Conservation (phyloP, 2,113 vertebrate species). For the Chinchilla lanigera region DNA sequence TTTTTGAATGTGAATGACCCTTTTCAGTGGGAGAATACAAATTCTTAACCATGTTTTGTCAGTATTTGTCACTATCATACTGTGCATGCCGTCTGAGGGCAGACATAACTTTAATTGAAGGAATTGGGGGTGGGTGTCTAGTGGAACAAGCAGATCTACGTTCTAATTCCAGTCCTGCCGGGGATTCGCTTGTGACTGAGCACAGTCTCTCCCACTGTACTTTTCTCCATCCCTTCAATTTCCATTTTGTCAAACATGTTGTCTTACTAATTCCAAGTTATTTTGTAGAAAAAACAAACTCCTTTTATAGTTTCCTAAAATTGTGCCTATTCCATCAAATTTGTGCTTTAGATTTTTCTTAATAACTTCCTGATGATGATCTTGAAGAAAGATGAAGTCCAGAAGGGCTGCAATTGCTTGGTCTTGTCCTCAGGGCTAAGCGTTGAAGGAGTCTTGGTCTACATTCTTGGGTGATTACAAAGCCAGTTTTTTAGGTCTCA, state of each 20-base stretch:
- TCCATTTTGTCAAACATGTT: background rate
- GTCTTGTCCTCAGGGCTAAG: constrained; percentile 65
- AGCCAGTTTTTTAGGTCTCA: constrained; percentile 73
- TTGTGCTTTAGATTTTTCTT: constrained; percentile 17
- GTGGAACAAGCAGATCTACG: background rate
- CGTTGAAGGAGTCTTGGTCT: constrained; percentile 52
- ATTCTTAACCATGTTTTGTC: background rate
- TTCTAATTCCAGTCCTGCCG: background rate
- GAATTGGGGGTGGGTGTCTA: background rate
- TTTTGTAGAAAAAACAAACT: background rate
- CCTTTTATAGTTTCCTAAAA: constrained; percentile 14
- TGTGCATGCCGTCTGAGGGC: background rate
- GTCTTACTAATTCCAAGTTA: background rate
- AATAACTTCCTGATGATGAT: constrained; percentile 26
- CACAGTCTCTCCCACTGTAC: background rate
- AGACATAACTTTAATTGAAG: background rate
- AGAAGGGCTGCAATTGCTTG: constrained; percentile 65
- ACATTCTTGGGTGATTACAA: constrained; percentile 70
- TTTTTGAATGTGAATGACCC: background rate
- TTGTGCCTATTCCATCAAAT: background rate
- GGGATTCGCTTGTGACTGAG: background rate
- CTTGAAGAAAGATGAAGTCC: constrained; percentile 62
- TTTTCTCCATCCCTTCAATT: constrained; percentile 45
- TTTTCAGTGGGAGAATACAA: background rate
- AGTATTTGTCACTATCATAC: background rate